Evolutionary conservation across 2,113 vertebrate genomes (phyloP), one percentile per base, ranked within the genome.

Genomic region (Sphyrna mokarran): DNA sequence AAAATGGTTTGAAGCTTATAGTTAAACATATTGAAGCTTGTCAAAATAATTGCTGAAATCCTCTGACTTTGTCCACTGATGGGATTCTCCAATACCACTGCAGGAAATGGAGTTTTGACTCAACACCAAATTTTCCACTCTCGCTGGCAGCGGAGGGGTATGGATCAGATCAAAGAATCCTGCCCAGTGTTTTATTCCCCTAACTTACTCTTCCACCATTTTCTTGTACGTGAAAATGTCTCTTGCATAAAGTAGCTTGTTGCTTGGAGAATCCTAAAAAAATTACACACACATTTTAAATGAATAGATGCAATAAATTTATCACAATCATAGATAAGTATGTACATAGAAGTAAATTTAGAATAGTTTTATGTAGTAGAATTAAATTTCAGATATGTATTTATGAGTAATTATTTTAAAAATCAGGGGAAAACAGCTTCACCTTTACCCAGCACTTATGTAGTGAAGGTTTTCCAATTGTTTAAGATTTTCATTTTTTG

Each of bases 171-270:
- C 4, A 5, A 54, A 54, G 48, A 54, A 54, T 2, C 48, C 48
- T 5, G 4, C 48, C 48, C 48, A 54, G 4, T 54, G 48, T 54
- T 54, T 54, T 54, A 54, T 66, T 54, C 3, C 48, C 23, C 37
- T 4, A 2, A 98, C 99, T 99, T 97, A 99, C 99, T 99, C 99
- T 96, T 99, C 99, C 96, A 99, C 99, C 99, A 99, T 99, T 97
- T 99, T 99, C 98, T 99, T 99, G 70, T 99, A 99, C 29, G 98
- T 98, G 95, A 98, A 99, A 97, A 99, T 99, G 97, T 99, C 99
- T 98, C 99, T 99, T 61, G 99, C 99, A 78, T 99, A 99, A 96
- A 99, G 98, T 97, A 99, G 97, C 96, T 99, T 99, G 98, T 99
- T 99, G 98, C 99, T 99, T 0, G 99, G 99, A 40, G 99, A 99